Conservation (phyloP, 2,797 vertebrate genomes). For the Bradypodion pumilum region DNA sequence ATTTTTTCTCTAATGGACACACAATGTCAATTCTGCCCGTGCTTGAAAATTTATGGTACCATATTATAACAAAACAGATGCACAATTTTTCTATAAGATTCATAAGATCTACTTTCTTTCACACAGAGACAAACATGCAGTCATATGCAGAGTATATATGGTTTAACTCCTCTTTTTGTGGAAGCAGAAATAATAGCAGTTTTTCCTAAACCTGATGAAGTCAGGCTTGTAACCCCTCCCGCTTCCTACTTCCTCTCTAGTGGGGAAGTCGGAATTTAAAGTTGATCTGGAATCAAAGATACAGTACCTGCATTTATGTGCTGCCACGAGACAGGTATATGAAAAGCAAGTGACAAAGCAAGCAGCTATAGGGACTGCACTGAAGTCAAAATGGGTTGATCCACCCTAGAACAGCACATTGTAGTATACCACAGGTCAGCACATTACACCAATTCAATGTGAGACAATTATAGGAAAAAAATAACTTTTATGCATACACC, state of each 20-base stretch:
- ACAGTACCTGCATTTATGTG: neutral
- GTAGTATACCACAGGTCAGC: neutral
- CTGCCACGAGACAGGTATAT: conserved; percentile 7
- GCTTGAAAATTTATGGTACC: neutral
- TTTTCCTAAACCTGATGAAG: too few relatives aligned
- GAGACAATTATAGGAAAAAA: too few relatives aligned
- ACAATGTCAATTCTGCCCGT: neutral
- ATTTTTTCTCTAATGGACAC: neutral
- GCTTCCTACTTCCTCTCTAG: neutral
- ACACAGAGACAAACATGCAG: too few relatives aligned
- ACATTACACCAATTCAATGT: too few relatives aligned
- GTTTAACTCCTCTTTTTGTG: too few relatives aligned
- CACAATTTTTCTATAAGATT: too few relatives aligned
- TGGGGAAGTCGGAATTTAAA: neutral
- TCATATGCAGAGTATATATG: too few relatives aligned
- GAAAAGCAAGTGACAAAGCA: neutral
- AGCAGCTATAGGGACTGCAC: neutral
- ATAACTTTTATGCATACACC: too few relatives aligned
- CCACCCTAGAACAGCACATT: neutral
- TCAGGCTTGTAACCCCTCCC: conserved; percentile 13
- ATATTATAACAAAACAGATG: too few relatives aligned
- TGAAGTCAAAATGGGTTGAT: neutral
- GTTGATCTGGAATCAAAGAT: conserved; percentile 11
- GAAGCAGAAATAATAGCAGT: too few relatives aligned
- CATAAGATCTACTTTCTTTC: too few relatives aligned